These are phyloP conservation scores for Dendropsophus ebraccatus DNA, from an alignment of 2,113 vertebrate genomes.

Conservation along the genomic window DNA sequence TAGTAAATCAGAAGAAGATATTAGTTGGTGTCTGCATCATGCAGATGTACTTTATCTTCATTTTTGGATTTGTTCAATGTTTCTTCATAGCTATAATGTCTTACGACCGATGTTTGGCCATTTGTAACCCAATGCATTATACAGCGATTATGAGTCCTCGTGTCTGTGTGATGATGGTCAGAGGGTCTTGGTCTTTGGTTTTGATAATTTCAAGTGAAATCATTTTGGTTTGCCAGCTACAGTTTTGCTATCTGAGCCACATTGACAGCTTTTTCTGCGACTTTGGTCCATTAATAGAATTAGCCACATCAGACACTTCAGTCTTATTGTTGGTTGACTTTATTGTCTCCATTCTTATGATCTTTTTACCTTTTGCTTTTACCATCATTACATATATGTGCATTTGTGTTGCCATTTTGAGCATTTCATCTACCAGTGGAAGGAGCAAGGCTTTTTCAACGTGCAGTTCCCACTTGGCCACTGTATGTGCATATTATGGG, in stretches of 20 bases:
- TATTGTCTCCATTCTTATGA: not conserved
- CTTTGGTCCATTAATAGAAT: not conserved
- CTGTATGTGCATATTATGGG: not conserved
- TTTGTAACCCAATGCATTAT: conserved; percentile 62
- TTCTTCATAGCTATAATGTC: conserved; percentile 66
- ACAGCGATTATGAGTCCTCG: conserved; percentile 52
- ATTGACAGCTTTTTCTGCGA: conserved; percentile 62
- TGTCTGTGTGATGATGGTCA: conserved; percentile 54
- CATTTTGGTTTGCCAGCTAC: conserved; percentile 13
- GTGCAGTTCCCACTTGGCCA: not conserved
- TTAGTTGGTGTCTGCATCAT: conserved; percentile 61
- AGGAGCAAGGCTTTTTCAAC: not conserved
- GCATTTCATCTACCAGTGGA: not conserved
- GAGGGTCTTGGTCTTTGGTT: conserved; percentile 47
- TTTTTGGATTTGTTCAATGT: conserved; percentile 65
- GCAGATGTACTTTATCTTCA: conserved; percentile 64
- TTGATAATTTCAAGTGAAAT: conserved; percentile 49
- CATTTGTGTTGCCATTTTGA: not conserved
- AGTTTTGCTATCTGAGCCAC: conserved; percentile 54
- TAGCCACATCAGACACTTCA: not conserved
- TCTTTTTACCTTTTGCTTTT: not conserved
- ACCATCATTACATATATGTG: not conserved
- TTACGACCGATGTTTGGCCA: conserved; percentile 63
- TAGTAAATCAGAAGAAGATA: conserved; percentile 34
- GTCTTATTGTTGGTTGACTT: not conserved